phyloP scores from a whole-genome alignment of 1,140 invertebrate species.

The Drosophila simulans region DNA sequence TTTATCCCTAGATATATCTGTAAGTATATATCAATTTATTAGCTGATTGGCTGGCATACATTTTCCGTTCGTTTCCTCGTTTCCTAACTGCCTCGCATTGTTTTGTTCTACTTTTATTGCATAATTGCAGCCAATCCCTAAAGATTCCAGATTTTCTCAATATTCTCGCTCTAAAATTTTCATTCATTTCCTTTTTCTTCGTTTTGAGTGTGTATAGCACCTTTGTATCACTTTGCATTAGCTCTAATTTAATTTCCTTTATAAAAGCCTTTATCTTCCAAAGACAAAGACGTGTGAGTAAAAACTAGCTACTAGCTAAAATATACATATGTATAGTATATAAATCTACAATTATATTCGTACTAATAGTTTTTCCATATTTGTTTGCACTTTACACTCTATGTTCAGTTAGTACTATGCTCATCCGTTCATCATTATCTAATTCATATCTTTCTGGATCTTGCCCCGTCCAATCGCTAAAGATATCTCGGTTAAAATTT shows the following conservation, averaged over 20 bases:
- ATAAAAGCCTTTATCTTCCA: constrained; percentile 71
- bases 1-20: constrained; percentile 58
- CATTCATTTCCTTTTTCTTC: constrained; percentile 34
- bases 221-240: constrained; percentile 84
- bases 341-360: constrained; percentile 57
- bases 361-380: constrained; percentile 50
- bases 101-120: constrained; percentile 47
- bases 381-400: constrained; percentile 47
- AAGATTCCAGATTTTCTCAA: constrained; percentile 50
- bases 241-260: constrained; percentile 64
- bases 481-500: constrained; percentile 68
- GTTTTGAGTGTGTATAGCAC: constrained; percentile 79
- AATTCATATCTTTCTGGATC: constrained; percentile 8
- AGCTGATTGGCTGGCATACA: constrained; percentile 62
- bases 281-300: constrained; percentile 69
- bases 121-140: constrained; percentile 49
- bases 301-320: constrained; percentile 63
- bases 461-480: not conserved
- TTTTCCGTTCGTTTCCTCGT: constrained; percentile 22
- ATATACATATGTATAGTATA: constrained; percentile 50
- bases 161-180: constrained; percentile 43
- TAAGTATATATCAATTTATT: constrained; percentile 42
- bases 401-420: constrained; percentile 26
- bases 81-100: not conserved
- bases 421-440: constrained; percentile 42